phyloP scores from a whole-genome alignment of 2,113 vertebrate species.

The Epinephelus fuscoguttatus region DNA sequence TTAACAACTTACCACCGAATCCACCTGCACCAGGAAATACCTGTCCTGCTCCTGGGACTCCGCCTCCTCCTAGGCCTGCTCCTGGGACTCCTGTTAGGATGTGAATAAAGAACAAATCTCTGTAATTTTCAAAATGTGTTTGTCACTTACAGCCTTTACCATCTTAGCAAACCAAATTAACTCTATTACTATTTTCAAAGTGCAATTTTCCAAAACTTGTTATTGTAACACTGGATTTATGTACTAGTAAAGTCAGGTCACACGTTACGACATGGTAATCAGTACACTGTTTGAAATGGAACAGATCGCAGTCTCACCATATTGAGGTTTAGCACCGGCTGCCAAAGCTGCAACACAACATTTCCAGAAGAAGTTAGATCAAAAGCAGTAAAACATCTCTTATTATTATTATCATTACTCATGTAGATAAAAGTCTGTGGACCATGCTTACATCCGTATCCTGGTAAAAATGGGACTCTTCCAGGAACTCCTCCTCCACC shows the following conservation, averaged over 20 bases:
- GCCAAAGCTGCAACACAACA: constrained; percentile 60
- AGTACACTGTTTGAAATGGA: not conserved
- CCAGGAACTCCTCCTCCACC: constrained; percentile 55
- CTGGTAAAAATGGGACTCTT: constrained; percentile 57
- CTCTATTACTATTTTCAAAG: not conserved
- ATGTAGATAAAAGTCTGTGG: not conserved
- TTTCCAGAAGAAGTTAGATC: not conserved
- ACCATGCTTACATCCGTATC: constrained; percentile 70
- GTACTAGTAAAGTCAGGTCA: not conserved
- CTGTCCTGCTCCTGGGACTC: constrained; percentile 57
- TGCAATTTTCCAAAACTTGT: not conserved
- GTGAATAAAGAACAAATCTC: not conserved
- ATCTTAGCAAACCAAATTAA: not conserved
- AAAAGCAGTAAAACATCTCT: not conserved
- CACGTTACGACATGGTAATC: not conserved
- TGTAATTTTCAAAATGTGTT: not conserved
- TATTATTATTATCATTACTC: not conserved
- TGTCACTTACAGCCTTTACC: not conserved
- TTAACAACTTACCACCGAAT: constrained; percentile 54
- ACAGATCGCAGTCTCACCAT: constrained; percentile 62
- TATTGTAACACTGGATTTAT: not conserved
- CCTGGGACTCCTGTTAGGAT: constrained; percentile 49
- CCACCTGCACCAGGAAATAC: constrained; percentile 46
- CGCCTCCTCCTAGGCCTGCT: constrained; percentile 55
- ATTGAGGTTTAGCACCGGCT: constrained; percentile 68